Percentiles rank a stretch among this genome's conserved stretches.
Conservation (phyloP, 2,797 vertebrate species). For the Sebastes nivosus region DNA sequence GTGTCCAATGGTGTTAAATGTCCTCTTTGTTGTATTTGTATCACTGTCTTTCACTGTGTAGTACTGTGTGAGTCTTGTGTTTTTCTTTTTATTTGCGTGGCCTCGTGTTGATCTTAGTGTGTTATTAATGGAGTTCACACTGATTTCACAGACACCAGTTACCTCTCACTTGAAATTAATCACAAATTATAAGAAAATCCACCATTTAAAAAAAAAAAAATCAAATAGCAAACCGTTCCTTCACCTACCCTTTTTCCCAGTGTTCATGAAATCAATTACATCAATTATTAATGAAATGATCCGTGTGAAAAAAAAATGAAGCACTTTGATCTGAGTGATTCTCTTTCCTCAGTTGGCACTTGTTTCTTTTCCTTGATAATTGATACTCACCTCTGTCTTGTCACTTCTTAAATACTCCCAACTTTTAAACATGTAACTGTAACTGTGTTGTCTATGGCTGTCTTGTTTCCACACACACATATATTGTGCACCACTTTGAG, state of each 20-base stretch:
- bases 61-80: conserved; percentile 69
- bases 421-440: conserved; percentile 30
- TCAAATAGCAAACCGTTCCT: conserved; percentile 32
- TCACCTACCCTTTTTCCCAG: conserved; percentile 37
- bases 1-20: conserved; percentile 83
- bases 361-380: conserved; percentile 65
- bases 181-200: conserved; percentile 54
- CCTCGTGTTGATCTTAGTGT: conserved; percentile 56
- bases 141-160: conserved; percentile 45
- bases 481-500: conserved; percentile 66
- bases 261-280: conserved; percentile 36
- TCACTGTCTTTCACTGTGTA: conserved; percentile 68
- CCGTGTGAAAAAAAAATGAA: conserved; percentile 18
- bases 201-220: conserved; percentile 30
- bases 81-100: conserved; percentile 48
- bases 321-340: conserved; percentile 65
- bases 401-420: conserved; percentile 35
- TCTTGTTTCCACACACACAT: conserved; percentile 57
- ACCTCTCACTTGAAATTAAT: conserved; percentile 12
- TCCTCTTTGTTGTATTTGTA: conserved; percentile 74
- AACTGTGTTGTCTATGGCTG: conserved; percentile 67
- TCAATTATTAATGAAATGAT: conserved; percentile 48
- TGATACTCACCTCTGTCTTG: conserved; percentile 56
- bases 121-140: conserved; percentile 31
- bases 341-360: conserved; percentile 71